These are phyloP conservation scores for Hippocampus zosterae DNA, from an alignment of 2,113 vertebrate species.

Conservation along the genomic window DNA sequence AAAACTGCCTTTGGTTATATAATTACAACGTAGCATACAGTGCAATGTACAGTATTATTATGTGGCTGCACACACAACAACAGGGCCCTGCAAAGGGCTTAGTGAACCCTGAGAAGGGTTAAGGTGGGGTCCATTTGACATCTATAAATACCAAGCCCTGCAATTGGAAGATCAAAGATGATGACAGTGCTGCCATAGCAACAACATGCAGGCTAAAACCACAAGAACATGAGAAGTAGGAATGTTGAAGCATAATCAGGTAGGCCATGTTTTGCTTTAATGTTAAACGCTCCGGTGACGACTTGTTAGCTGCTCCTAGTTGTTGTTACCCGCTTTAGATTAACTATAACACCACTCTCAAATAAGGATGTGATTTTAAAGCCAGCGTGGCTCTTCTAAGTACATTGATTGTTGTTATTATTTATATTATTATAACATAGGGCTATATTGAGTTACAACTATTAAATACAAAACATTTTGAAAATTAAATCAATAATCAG, in stretches of 20 bases:
- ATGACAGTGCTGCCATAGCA: constrained; percentile 74
- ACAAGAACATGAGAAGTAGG: constrained; percentile 36
- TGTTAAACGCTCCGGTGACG: background rate
- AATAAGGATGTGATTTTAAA: no score
- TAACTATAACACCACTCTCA: no score
- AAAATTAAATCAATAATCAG: background rate
- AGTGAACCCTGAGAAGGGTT: constrained; percentile 29
- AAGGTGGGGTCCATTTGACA: constrained; percentile 46
- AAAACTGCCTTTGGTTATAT: constrained; percentile 30
- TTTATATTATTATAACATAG: background rate
- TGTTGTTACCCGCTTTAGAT: no score
- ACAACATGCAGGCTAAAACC: constrained; percentile 49
- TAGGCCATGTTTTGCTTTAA: background rate
- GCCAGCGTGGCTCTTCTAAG: no score
- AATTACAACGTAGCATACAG: constrained; percentile 23
- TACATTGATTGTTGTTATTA: no score
- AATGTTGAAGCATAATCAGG: constrained; percentile 20
- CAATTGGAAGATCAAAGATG: constrained; percentile 70
- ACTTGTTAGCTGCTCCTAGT: no score
- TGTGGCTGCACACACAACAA: constrained; percentile 21
- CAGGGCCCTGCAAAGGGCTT: constrained; percentile 7
- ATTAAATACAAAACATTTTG: background rate
- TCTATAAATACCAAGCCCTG: constrained; percentile 68
- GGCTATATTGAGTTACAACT: background rate
- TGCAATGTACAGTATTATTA: constrained; percentile 35